Conservation (phyloP, 1,140 invertebrate species). For the Drosophila fuyamai region DNA sequence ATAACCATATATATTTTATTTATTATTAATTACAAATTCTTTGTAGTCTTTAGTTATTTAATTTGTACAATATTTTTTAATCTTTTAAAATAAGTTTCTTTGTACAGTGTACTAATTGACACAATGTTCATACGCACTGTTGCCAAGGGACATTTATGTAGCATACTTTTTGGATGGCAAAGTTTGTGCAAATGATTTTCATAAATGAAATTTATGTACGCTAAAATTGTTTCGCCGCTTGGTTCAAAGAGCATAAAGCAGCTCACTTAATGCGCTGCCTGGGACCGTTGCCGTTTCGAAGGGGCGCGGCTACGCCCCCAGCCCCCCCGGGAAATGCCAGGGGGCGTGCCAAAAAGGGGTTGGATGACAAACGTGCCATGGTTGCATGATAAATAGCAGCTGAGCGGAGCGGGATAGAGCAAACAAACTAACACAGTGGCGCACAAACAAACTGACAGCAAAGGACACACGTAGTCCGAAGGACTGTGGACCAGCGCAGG, state of each 20-base stretch:
- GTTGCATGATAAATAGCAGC: slow-evolving; percentile 78
- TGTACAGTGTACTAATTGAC: slow-evolving; percentile 35
- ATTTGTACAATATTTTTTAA: too few relatives aligned
- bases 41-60: too few relatives aligned
- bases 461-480: slow-evolving; percentile 27
- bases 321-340: too few relatives aligned
- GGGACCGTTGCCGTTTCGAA: slow-evolving; percentile 8
- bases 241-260: slow-evolving; percentile 61
- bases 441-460: slow-evolving; percentile 17
- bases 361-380: slow-evolving; percentile 76
- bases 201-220: slow-evolving; percentile 77
- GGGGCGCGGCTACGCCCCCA: slow-evolving; percentile 12
- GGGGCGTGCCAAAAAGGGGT: slow-evolving; percentile 38
- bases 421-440: slow-evolving; percentile 55
- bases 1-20: not conserved
- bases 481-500: slow-evolving; percentile 19
- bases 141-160: slow-evolving; percentile 41
- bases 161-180: slow-evolving; percentile 41
- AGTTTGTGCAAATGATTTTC: slow-evolving; percentile 73
- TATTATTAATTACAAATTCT: not conserved
- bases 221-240: slow-evolving; percentile 69
- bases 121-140: slow-evolving; percentile 66
- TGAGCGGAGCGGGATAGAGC: slow-evolving; percentile 38
- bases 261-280: slow-evolving; percentile 46
- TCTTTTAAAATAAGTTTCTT: not conserved